Base-by-base conservation (phyloP, 92 coral and sea anemone species). In the Palythoa caribaeorum region DNA sequence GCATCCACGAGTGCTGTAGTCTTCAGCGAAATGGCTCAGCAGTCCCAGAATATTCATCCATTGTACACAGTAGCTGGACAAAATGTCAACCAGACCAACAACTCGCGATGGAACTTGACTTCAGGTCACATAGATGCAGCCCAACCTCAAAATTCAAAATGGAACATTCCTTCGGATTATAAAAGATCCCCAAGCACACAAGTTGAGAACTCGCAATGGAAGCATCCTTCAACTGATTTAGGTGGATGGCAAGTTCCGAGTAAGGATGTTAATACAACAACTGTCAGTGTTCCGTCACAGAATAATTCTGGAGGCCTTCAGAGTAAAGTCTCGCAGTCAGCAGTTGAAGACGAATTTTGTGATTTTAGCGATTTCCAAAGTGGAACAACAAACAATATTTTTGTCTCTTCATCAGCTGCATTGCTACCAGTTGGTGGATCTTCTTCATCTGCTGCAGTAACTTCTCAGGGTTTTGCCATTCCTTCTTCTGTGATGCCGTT, bases 311-410 rank as follows among this genome's bases (percentile, higher is more conserved):
- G 86, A 40, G 48, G 77, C 47, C 83, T 87, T 37, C 91, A 59
- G 39, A 83, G 89, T 71, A 85, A 69, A 60, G 9, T 70, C 50
- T 11, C 80, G 39, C 77, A 77, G 6, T 62, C 84, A 20, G 60
- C 79, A 50, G 13, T 66, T 44, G 57, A 62, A 55, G 88, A 89
- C 66, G 83, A 68, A n/a, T 62, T 83, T 84, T 79, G 79, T 63
- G 90, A 94, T 79, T 94, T 94, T 83, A 83, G 91, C 9, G 94
- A 92, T 80, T 94, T 92, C 72, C 84, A 85, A 85, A 89, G 89
- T 38, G 75, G 83, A 50, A 50, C 78, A 14, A 10, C 86, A 80
- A 57, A 20, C 50, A n/a, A 36, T 80, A 35, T 2, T 44, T 80
- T 48, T 40, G 4, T 14, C 13, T 52, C 76, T 65, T 63, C 75